Evolutionary conservation across 2,113 vertebrate species (phyloP).

Genomic region (Equus quagga): DNA sequence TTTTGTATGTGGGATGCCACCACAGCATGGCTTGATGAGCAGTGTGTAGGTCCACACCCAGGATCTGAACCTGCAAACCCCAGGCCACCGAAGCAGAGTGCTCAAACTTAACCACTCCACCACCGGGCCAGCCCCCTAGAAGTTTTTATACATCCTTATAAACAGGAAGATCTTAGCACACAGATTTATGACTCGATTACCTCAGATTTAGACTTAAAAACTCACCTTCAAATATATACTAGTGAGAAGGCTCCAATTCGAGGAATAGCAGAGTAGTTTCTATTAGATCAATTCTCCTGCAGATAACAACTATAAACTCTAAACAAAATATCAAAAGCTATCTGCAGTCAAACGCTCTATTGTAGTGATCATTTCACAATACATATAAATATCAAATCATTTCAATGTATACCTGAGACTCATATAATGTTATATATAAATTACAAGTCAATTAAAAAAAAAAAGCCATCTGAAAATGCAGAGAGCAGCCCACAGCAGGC

Average conservation of each 20-base stretch:
- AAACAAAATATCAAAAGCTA: slow-evolving; percentile 29
- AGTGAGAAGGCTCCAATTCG: not conserved
- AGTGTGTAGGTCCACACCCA: too few relatives aligned
- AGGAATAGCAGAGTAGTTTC: not conserved
- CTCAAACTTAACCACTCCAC: too few relatives aligned
- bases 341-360: not conserved
- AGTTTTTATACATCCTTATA: slow-evolving; percentile 9
- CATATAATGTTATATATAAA: not conserved
- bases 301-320: not conserved
- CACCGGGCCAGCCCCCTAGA: not conserved
- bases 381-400: not conserved
- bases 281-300: not conserved
- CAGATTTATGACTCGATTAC: not conserved
- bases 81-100: too few relatives aligned
- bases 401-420: not conserved
- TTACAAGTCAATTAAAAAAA: not conserved
- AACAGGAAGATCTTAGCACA: not conserved
- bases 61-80: too few relatives aligned
- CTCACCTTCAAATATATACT: slow-evolving; percentile 30
- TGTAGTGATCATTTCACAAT: not conserved
- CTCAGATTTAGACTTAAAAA: slow-evolving; percentile 24
- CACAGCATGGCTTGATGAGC: too few relatives aligned
- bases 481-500: not conserved
- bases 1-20: too few relatives aligned
- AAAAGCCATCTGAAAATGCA: not conserved